Conservation (phyloP, 1,140 invertebrate species). For the Cecropterus lyciades region DNA sequence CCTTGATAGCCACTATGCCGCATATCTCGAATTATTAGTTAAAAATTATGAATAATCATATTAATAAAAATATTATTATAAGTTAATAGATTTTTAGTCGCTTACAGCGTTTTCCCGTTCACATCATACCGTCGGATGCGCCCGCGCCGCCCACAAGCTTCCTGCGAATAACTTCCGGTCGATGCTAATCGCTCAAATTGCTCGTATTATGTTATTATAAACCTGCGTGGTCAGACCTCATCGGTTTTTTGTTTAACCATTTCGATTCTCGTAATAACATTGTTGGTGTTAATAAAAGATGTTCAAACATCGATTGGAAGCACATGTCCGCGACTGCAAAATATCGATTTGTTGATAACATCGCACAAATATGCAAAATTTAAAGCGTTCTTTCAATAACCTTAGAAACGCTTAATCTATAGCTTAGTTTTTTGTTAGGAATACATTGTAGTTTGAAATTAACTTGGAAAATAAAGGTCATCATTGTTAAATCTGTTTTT, state of each 20-base stretch:
- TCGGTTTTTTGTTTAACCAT: conserved; percentile 40
- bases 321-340: no score
- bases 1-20: no score
- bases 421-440: no score
- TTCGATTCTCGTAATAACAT: conserved; percentile 33
- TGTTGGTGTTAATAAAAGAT: conserved; percentile 35
- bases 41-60: no score
- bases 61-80: no score
- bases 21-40: neutral
- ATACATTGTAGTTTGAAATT: no score
- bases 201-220: conserved; percentile 53
- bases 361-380: neutral
- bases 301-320: conserved; percentile 27
- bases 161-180: conserved; percentile 48
- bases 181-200: conserved; percentile 50
- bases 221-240: conserved; percentile 41
- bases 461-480: no score
- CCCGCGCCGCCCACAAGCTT: conserved; percentile 47
- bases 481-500: no score
- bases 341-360: conserved; percentile 26
- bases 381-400: conserved; percentile 1
- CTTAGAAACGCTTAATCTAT: neutral
- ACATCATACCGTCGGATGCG: conserved; percentile 34
- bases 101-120: conserved; percentile 2
- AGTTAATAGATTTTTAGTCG: neutral